Percentiles rank a stretch among this genome's conserved stretches.
Evolutionary conservation across 2,113 vertebrate species (phyloP).

Genomic region (Girardinichthys multiradiatus): DNA sequence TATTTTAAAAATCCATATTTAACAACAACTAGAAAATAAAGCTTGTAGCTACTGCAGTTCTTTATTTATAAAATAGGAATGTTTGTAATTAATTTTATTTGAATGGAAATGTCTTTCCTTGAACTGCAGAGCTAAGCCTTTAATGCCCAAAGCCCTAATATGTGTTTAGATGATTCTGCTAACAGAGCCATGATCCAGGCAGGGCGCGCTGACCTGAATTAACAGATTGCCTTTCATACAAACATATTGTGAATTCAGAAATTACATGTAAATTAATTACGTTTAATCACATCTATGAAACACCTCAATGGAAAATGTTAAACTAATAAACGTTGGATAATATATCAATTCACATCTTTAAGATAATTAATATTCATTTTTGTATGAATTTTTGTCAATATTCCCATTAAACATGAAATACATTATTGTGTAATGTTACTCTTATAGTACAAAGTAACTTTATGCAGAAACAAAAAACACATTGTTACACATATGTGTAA

Average conservation of each 20-base stretch:
- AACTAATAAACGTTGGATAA: background rate
- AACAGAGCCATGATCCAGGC: conserved; percentile 14
- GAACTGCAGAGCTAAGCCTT: conserved; percentile 19
- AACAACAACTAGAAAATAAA: conserved; percentile 16
- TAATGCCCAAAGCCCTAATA: conserved; percentile 15
- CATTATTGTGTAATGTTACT: background rate
- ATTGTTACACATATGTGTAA: background rate
- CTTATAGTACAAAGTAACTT: background rate
- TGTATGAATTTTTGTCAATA: background rate
- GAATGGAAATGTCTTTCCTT: conserved; percentile 44
- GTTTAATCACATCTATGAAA: background rate
- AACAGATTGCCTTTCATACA: background rate
- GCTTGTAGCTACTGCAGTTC: conserved; percentile 7
- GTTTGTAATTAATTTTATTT: conserved; percentile 26
- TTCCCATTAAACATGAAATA: background rate
- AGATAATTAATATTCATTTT: background rate
- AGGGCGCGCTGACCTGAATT: background rate
- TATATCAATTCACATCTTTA: background rate
- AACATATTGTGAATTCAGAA: background rate
- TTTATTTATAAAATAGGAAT: conserved; percentile 12
- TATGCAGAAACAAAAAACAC: background rate
- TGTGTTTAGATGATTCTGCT: conserved; percentile 34
- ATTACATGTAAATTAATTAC: conserved; percentile 1
- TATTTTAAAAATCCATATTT: background rate
- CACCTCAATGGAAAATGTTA: background rate